Base-by-base conservation (phyloP, 2,888 invertebrate species). In the Acholoe squamosa region DNA sequence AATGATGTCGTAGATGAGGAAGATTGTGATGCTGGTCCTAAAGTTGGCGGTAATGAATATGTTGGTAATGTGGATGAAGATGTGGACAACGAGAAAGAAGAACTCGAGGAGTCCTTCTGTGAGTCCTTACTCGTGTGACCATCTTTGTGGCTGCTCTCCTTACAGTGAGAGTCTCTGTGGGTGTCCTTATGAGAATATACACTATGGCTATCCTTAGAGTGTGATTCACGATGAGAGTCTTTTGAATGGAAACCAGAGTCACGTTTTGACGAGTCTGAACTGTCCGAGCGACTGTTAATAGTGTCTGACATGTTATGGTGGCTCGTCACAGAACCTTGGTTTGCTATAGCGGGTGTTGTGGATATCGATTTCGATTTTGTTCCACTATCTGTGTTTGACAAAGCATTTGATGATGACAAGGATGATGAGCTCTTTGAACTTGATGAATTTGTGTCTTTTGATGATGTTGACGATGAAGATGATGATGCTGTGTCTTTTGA, bases 351-450 rank as follows among this genome's bases (percentile, higher is more conserved):
- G 12, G 54, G 25, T 14, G 86, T 28, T 54, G 56, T 25, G 22
- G 84, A 84, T 25, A 25, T n/a, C 34, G 84, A 84, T 84, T 84
- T 84, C 14, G 84, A 84, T 84, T 84, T 84, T 7, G 33, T 43
- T 43, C 34, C 34, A 84, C 84, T 84, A n/a, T 84, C 84, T n/a
- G 25, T 43, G 43, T 43, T 43, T 10, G 84, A 84, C 51, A 51
- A 84, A 33, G 84, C n/a, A 77, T 76, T 89, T n/a, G 89, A 89
- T 76, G 77, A 77, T n/a, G 89, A 89, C n/a, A 52, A 51, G 28
- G 89, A 89, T 12, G 84, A 51, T n/a, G 84, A 33, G 84, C 51
- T 71, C 25, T 71, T 71, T 71, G 71, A 71, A 71, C 25, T 71
- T n/a, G 67, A 77, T n/a, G 77, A 33, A 31, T 71, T 71, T 71